These are phyloP conservation scores for Oncopodura yosiiana DNA, from an alignment of 1,140 invertebrate species.

Conservation along the genomic window DNA sequence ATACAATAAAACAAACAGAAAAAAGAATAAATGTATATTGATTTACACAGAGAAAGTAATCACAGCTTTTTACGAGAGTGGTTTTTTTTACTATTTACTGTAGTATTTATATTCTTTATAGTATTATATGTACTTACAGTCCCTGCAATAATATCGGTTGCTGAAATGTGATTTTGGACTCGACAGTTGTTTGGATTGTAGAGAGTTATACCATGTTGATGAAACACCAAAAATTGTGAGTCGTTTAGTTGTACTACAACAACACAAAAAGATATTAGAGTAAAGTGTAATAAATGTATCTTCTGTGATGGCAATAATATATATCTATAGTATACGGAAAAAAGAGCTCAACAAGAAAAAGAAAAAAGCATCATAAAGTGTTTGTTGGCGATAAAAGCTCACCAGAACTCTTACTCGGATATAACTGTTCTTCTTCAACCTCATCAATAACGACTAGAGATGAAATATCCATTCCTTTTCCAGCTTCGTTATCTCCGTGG, in stretches of 20 bases:
- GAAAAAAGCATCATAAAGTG: neutral
- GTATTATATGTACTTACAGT: slow-evolving; percentile 48
- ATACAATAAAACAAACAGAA: slow-evolving; percentile 8
- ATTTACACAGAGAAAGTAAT: too few species aligned
- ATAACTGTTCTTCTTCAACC: slow-evolving; percentile 34
- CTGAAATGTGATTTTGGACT: slow-evolving; percentile 60
- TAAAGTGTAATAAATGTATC: neutral
- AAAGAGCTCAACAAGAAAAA: neutral
- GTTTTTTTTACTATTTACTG: too few species aligned
- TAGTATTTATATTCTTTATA: too few species aligned
- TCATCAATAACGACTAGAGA: slow-evolving; percentile 61
- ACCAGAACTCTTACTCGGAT: too few species aligned
- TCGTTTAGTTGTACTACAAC: slow-evolving; percentile 51
- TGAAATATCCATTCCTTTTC: slow-evolving; percentile 57
- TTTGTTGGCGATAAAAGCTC: too few species aligned
- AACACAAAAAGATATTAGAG: slow-evolving; percentile 1
- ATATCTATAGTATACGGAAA: neutral
- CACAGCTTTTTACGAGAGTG: too few species aligned
- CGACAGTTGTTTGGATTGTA: slow-evolving; percentile 63
- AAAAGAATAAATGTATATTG: too few species aligned
- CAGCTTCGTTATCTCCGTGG: slow-evolving; percentile 57
- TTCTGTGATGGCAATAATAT: neutral
- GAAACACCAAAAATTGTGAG: slow-evolving; percentile 61
- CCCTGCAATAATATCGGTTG: slow-evolving; percentile 59
- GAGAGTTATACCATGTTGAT: slow-evolving; percentile 62